Percentiles rank a stretch among this genome's conserved stretches.
Conservation (phyloP, 2,113 vertebrate species). For the Arenaria interpres region DNA sequence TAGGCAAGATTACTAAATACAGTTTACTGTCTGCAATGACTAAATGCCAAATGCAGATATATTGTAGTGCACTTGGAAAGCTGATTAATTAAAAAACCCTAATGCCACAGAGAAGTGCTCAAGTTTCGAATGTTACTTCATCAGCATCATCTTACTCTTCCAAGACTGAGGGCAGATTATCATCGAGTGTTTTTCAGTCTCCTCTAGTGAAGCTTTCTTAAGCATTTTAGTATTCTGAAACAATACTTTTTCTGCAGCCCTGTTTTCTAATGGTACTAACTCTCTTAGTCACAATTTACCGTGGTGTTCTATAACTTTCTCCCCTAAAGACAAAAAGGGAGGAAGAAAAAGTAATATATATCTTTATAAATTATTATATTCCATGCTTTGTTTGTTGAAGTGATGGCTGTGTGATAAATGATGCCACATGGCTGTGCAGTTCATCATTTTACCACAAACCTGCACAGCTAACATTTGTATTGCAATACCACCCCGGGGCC, state of each 20-base stretch:
- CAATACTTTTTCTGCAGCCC: not conserved
- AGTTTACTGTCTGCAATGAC: constrained; percentile 12
- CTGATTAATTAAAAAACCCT: constrained; percentile 14
- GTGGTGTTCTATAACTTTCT: not conserved
- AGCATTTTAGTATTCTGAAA: not conserved
- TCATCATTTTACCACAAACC: not conserved
- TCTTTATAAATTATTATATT: not conserved
- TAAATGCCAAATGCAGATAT: not conserved
- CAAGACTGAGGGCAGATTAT: not conserved
- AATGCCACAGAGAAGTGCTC: not conserved
- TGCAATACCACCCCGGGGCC: not conserved
- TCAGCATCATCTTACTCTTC: not conserved
- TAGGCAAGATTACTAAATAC: not conserved
- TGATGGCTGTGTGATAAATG: not conserved
- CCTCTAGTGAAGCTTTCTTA: not conserved
- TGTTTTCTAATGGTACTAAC: not conserved
- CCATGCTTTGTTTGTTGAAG: not conserved
- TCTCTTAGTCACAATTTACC: not conserved
- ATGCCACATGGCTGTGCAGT: not conserved
- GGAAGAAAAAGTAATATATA: not conserved
- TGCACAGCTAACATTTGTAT: not conserved
- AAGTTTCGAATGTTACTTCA: not conserved
- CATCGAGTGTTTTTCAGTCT: not conserved
- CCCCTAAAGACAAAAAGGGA: not conserved
- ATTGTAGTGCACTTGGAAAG: not conserved